Conservation (phyloP, 2,888 invertebrate genomes). For the Loripinus fragilis region DNA sequence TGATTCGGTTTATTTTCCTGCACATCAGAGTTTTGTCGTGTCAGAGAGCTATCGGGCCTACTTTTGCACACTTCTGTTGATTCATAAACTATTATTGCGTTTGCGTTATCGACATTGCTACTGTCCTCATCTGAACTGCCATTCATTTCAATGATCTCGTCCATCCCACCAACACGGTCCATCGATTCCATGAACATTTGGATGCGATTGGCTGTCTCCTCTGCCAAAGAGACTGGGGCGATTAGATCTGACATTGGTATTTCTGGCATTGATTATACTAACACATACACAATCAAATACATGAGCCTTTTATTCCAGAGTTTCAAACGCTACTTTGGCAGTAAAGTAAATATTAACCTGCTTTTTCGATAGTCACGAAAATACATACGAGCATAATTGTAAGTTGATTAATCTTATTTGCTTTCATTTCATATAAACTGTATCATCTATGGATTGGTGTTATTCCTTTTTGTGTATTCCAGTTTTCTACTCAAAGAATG, state of each 20-base stretch:
- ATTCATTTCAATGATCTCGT: not conserved
- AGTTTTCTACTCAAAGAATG: too few relatives aligned
- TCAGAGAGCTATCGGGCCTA: not conserved
- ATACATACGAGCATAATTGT: not conserved
- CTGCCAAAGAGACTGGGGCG: slow-evolving; percentile 20
- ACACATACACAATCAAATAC: too few relatives aligned
- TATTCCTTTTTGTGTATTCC: too few relatives aligned
- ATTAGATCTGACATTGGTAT: slow-evolving; percentile 27
- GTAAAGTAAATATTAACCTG: not conserved
- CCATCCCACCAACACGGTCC: not conserved
- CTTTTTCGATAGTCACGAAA: not conserved
- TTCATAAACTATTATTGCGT: not conserved
- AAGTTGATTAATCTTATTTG: not conserved
- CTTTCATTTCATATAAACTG: not conserved
- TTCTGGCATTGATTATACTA: slow-evolving; percentile 30
- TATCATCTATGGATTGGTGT: not conserved
- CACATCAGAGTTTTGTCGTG: not conserved
- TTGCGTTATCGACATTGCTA: not conserved
- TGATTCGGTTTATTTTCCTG: not conserved
- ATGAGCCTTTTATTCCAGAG: slow-evolving; percentile 6
- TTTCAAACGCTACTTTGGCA: not conserved
- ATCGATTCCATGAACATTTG: not conserved
- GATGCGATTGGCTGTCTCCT: slow-evolving; percentile 34
- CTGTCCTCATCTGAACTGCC: not conserved
- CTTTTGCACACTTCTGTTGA: not conserved